Conservation (phyloP, 2,797 vertebrate genomes). For the Fistularia tabacaria region DNA sequence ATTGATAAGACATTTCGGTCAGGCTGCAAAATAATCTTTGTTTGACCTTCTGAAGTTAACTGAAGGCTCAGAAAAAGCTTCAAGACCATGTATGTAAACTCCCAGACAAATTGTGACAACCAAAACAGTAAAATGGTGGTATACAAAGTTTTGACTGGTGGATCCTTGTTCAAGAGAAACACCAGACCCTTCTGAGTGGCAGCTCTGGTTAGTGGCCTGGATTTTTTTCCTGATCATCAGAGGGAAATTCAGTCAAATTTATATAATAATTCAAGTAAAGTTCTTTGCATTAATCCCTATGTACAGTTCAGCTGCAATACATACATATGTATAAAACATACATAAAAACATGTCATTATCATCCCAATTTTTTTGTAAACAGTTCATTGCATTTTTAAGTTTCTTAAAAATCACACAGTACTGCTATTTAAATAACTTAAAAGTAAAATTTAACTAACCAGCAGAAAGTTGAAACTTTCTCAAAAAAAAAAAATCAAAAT, state of each 20-base stretch:
- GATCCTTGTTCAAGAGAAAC: neutral
- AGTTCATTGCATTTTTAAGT: constrained; percentile 33
- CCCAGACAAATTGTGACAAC: too few relatives aligned
- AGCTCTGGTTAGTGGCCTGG: constrained; percentile 17
- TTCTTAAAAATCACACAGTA: constrained; percentile 53
- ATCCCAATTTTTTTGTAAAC: constrained; percentile 53
- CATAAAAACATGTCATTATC: constrained; percentile 40
- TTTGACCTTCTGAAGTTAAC: too few relatives aligned
- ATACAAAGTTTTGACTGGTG: too few relatives aligned
- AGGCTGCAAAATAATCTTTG: neutral
- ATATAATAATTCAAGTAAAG: constrained; percentile 29
- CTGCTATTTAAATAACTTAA: constrained; percentile 66
- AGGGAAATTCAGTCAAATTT: neutral
- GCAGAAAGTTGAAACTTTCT: constrained; percentile 44
- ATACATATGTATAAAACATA: constrained; percentile 36
- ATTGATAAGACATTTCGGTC: constrained; percentile 11
- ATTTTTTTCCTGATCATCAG: neutral
- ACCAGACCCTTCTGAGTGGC: constrained; percentile 21
- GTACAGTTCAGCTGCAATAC: constrained; percentile 30
- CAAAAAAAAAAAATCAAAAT: constrained; percentile 42
- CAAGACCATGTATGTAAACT: too few relatives aligned
- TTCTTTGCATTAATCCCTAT: constrained; percentile 31
- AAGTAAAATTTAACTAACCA: constrained; percentile 64
- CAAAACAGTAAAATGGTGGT: too few relatives aligned
- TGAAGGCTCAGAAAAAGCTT: too few relatives aligned